A percentile compares a stretch with the other conserved stretches of the same genome.
phyloP scores from a whole-genome alignment of 2,797 vertebrate species.

The Cuniculus paca region DNA sequence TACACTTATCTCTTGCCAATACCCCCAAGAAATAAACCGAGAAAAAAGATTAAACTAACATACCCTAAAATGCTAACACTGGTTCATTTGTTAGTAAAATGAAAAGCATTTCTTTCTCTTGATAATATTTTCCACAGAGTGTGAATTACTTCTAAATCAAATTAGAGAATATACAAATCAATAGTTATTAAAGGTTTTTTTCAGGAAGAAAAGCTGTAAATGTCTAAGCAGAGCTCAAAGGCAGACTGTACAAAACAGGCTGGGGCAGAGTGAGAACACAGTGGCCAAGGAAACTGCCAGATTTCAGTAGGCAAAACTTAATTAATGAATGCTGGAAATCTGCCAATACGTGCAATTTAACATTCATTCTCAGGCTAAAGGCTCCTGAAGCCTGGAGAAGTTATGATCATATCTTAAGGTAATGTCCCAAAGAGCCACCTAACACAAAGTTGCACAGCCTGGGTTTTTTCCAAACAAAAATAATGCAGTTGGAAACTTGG shows the following conservation, averaged over 20 bases:
- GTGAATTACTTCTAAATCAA: conserved; percentile 59
- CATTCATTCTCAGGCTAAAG: conserved; percentile 39
- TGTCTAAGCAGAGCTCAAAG: conserved; percentile 41
- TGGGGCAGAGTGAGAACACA: neutral
- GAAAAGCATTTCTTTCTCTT: conserved; percentile 29
- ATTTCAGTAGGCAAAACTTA: conserved; percentile 55
- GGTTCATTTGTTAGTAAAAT: neutral
- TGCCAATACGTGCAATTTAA: conserved; percentile 41
- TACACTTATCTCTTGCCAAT: neutral
- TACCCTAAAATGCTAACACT: conserved; percentile 33
- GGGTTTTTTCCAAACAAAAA: conserved; percentile 62
- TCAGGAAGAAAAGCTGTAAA: conserved; percentile 57
- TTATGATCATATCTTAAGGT: neutral
- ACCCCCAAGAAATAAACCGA: neutral
- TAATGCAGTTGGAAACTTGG: neutral
- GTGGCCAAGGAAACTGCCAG: conserved; percentile 54
- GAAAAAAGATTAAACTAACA: neutral
- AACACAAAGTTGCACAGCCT: conserved; percentile 12
- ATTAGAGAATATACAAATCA: conserved; percentile 52
- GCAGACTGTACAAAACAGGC: conserved; percentile 50
- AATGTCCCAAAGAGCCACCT: neutral
- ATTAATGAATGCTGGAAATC: conserved; percentile 49
- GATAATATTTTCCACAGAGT: neutral
- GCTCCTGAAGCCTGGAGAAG: neutral
- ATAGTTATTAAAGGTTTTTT: conserved; percentile 43